These are phyloP conservation scores for Hippocampus kuda DNA, from an alignment of 2,797 vertebrate species.

Conservation along the genomic window DNA sequence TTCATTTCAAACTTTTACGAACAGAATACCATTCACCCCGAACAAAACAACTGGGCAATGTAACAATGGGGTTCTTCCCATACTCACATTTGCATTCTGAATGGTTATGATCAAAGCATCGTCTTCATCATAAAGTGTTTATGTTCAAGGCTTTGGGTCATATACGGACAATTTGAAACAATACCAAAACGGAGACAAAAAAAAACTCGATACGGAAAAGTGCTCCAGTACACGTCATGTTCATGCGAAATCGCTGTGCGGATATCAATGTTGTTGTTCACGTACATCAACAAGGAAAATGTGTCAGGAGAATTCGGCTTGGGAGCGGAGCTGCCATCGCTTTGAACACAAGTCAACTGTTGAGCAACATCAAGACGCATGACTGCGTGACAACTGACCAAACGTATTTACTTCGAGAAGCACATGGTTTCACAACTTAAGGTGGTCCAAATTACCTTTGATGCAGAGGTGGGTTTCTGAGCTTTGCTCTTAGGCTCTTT, in stretches of 20 bases:
- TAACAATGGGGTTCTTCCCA: background rate
- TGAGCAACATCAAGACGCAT: background rate
- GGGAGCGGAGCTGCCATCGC: background rate
- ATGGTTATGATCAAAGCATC: background rate
- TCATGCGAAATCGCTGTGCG: background rate
- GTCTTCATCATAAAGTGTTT: conserved; percentile 3
- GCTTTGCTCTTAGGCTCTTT: conserved; percentile 77
- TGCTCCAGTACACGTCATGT: background rate
- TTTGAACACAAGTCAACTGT: background rate
- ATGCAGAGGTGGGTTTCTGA: conserved; percentile 70
- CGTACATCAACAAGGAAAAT: background rate
- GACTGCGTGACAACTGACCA: background rate
- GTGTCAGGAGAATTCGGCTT: background rate
- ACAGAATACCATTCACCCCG: background rate
- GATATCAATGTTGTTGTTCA: background rate
- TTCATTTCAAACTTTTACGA: background rate
- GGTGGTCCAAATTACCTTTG: conserved; percentile 71
- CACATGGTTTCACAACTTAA: background rate
- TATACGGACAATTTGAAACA: background rate
- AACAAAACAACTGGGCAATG: background rate
- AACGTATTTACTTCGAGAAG: background rate
- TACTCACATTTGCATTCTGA: background rate
- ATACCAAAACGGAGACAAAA: background rate
- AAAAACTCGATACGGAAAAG: background rate
- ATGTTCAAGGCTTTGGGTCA: background rate